Percentiles rank a stretch among this genome's conserved stretches.
Conservation (phyloP, 1,140 invertebrate genomes). For the Lepidurus arcticus region DNA sequence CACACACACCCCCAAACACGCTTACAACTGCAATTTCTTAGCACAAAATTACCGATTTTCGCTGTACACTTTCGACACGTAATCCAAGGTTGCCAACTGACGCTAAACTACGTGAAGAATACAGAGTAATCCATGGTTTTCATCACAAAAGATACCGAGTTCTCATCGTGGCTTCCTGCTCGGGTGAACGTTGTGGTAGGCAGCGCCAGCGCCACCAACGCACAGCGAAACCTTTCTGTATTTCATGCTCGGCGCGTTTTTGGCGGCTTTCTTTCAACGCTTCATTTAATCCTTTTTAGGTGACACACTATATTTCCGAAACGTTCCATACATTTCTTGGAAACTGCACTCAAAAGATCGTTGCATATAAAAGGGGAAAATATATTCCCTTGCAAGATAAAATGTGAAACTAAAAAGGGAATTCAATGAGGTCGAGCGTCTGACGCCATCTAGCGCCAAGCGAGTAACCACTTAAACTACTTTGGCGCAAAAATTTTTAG, state of each 20-base stretch:
- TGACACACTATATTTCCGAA: not conserved
- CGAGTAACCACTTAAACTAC: not conserved
- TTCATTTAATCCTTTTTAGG: not conserved
- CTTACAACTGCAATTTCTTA: not conserved
- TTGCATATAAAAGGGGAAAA: not conserved
- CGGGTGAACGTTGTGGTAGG: slow-evolving; percentile 20
- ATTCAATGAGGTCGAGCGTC: not conserved
- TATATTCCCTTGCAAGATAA: not conserved
- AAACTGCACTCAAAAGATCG: not conserved
- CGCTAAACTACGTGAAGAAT: not conserved
- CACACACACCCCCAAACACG: slow-evolving; percentile 1
- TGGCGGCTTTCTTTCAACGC: slow-evolving; percentile 9
- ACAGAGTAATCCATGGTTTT: slow-evolving; percentile 19
- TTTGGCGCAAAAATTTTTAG: not conserved
- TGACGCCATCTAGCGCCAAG: not conserved
- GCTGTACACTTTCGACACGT: not conserved
- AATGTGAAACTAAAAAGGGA: no score
- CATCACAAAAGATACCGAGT: slow-evolving; percentile 21
- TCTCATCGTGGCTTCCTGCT: slow-evolving; percentile 20
- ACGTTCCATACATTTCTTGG: not conserved
- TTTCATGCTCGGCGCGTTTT: not conserved
- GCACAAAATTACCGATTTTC: not conserved
- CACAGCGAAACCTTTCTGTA: not conserved
- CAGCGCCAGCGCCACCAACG: slow-evolving; percentile 16
- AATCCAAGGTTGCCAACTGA: slow-evolving; percentile 2